Percentiles rank a stretch among this genome's conserved stretches.
Evolutionary conservation across 2,113 vertebrate species (phyloP).

Genomic region (Cettia cetti): DNA sequence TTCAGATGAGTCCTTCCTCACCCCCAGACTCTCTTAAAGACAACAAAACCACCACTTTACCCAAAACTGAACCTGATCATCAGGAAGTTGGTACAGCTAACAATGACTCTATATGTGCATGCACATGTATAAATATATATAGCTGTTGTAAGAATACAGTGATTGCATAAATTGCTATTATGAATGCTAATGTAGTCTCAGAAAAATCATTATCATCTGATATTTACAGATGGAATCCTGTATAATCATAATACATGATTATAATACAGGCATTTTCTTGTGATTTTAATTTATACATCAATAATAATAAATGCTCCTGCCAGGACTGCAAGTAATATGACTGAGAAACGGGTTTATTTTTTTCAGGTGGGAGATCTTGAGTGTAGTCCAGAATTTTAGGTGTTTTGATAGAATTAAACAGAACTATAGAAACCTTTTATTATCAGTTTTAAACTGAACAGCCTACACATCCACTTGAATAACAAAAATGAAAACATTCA

Average conservation of each 20-base stretch:
- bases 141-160: not conserved
- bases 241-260: not conserved
- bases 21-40: not conserved
- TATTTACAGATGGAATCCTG: not conserved
- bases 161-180: not conserved
- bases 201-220: not conserved
- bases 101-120: accelerated
- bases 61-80: not conserved
- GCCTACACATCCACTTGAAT: not conserved
- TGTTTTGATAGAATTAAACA: not conserved
- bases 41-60: not conserved
- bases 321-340: not conserved
- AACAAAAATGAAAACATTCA: not conserved
- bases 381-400: not conserved
- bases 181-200: not conserved
- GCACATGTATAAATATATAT: accelerated
- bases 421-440: not conserved
- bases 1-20: not conserved
- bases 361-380: not conserved
- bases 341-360: not conserved
- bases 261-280: not conserved
- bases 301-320: not conserved
- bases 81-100: not conserved
- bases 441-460: not conserved
- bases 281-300: not conserved